Evolutionary conservation across 2,888 invertebrate genomes (phyloP), one percentile per base, ranked within the genome.

Genomic region (Tholera decimalis): DNA sequence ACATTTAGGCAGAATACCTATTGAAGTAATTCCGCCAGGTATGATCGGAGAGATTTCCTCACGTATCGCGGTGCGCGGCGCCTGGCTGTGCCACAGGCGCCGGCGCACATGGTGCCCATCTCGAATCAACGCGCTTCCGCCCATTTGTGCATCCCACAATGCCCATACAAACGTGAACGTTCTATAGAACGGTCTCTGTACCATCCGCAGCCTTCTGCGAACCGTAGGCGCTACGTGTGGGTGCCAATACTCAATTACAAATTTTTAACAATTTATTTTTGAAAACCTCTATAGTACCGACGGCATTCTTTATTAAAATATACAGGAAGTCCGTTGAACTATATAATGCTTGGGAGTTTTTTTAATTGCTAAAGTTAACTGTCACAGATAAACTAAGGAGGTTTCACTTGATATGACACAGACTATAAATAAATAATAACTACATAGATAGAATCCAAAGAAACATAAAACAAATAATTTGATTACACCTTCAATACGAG

Each of bases 91-190:
- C 68, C 63, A 82, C 80, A 90, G 91, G 93, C 93, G 93, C 93
- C 93, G 85, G 89, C 89, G 89, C 93, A 70, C 77, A 93, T 73
- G 80, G 69, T 71, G 66, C 70, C 62, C 73, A 73, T 82, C 82
- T 86, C 76, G 46, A 74, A 78, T 69, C 79, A 77, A 73, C 75
- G 62, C 70, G 76, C 91, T 92, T 93, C 93, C 93, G 92, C 92
- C 91, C 92, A 92, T 92, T 91, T 88, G 87, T 89, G 89, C 91
- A 87, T 86, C 92, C 91, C 92, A 93, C 93, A 92, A 93, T 92
- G 83, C 83, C 88, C 88, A 91, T 91, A 90, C 86, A 81, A 80
- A 77, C 79, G 62, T 75, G 76, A 75, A 77, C 77, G 77, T 68
- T 70, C 67, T 80, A 54, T 64, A 55, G 55, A 47, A 18, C 18